phyloP scores from a whole-genome alignment of 2,888 invertebrate genomes.

The Lingula anatina region DNA sequence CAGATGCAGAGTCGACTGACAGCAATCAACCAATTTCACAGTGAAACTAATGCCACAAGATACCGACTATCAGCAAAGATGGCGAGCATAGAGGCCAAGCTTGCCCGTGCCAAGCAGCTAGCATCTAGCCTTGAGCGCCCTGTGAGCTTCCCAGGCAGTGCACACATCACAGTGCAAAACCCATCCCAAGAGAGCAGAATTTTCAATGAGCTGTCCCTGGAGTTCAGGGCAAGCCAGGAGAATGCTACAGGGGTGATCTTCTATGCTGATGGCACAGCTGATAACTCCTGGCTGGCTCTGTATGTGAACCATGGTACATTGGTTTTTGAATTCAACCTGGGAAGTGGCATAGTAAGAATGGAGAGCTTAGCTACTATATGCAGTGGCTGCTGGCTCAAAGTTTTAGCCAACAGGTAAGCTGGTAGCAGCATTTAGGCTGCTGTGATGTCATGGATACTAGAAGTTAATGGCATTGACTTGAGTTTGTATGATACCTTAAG shows the following conservation, averaged over 20 bases:
- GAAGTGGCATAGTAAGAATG: slow-evolving; percentile 4
- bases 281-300: slow-evolving; percentile 14
- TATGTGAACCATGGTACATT: slow-evolving; percentile 15
- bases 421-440: neutral
- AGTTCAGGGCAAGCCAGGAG: slow-evolving; percentile 12
- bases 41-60: no score
- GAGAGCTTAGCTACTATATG: slow-evolving; percentile 13
- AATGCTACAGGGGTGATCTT: slow-evolving; percentile 16
- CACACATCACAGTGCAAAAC: slow-evolving; percentile 11
- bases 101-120: slow-evolving; percentile 9
- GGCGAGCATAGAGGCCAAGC: slow-evolving; percentile 10
- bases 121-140: slow-evolving; percentile 18
- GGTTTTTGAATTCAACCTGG: slow-evolving; percentile 18
- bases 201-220: slow-evolving; percentile 16
- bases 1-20: no score
- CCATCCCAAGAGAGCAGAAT: slow-evolving; percentile 6
- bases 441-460: no score
- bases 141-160: slow-evolving; percentile 15
- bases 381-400: slow-evolving; percentile 20
- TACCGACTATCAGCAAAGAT: no score
- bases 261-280: slow-evolving; percentile 17
- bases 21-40: no score
- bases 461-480: no score
- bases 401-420: slow-evolving; percentile 22
- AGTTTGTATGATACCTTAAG: no score